Conservation (phyloP, 2,888 invertebrate species). For the Chloroclysta siterata region DNA sequence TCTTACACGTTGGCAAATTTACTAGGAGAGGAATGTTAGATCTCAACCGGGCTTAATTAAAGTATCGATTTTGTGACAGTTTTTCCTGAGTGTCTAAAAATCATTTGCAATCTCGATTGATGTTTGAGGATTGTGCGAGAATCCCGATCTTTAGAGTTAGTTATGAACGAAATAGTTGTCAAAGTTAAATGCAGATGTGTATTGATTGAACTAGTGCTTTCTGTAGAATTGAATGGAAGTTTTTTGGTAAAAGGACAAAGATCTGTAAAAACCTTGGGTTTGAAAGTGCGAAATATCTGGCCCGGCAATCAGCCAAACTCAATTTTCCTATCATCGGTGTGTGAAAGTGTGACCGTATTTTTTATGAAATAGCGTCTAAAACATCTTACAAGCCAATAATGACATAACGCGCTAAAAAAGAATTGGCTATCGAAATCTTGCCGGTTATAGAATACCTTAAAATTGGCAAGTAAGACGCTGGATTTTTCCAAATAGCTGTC, state of each 20-base stretch:
- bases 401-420: neutral
- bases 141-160: too few species aligned
- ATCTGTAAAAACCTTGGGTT: neutral
- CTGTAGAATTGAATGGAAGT: neutral
- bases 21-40: too few species aligned
- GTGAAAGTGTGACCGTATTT: slow-evolving; percentile 25
- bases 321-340: slow-evolving; percentile 21
- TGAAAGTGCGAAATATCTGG: neutral
- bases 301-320: slow-evolving; percentile 16
- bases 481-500: slow-evolving; percentile 15
- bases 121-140: neutral
- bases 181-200: neutral
- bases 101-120: neutral
- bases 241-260: neutral
- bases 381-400: slow-evolving; percentile 5
- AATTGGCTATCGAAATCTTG: neutral
- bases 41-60: too few species aligned
- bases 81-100: too few species aligned
- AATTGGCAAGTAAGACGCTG: slow-evolving; percentile 14
- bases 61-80: too few species aligned
- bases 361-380: slow-evolving; percentile 16
- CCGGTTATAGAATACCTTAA: neutral
- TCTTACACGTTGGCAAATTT: neutral
- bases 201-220: neutral
- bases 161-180: neutral